Conservation (phyloP, 2,113 vertebrate species). For the Rostratula benghalensis region DNA sequence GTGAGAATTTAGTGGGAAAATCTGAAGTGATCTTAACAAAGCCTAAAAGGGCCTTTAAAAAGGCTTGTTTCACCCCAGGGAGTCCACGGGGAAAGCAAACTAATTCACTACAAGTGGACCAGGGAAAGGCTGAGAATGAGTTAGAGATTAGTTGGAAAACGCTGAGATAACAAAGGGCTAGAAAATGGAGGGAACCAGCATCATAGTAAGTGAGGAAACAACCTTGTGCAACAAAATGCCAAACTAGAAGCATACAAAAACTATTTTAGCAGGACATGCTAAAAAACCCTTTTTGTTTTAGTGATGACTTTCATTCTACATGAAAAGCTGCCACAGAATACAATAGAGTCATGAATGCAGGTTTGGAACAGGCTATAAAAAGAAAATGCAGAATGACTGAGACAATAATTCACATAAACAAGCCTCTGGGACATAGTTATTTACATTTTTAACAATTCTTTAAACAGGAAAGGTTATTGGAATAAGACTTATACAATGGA, state of each 20-base stretch:
- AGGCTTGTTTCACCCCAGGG: background rate
- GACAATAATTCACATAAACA: background rate
- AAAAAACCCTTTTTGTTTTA: background rate
- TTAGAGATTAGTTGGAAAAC: background rate
- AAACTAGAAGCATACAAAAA: background rate
- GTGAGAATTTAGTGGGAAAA: background rate
- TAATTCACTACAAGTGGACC: background rate
- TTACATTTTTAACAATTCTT: background rate
- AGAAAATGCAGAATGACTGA: background rate
- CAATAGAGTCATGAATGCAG: background rate
- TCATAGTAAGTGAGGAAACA: background rate
- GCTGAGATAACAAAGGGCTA: background rate
- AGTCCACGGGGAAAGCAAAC: background rate
- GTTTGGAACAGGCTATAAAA: background rate
- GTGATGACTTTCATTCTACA: background rate
- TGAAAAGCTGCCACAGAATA: background rate
- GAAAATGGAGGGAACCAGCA: background rate
- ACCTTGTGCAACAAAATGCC: background rate
- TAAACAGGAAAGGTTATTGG: background rate
- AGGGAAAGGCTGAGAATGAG: background rate
- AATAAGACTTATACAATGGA: background rate
- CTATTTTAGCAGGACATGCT: background rate
- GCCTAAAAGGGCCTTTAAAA: background rate
- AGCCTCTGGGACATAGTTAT: background rate
- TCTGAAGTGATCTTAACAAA: background rate